Base-by-base conservation (phyloP, 2,888 invertebrate species). In the Tromatobia lineatoria region DNA sequence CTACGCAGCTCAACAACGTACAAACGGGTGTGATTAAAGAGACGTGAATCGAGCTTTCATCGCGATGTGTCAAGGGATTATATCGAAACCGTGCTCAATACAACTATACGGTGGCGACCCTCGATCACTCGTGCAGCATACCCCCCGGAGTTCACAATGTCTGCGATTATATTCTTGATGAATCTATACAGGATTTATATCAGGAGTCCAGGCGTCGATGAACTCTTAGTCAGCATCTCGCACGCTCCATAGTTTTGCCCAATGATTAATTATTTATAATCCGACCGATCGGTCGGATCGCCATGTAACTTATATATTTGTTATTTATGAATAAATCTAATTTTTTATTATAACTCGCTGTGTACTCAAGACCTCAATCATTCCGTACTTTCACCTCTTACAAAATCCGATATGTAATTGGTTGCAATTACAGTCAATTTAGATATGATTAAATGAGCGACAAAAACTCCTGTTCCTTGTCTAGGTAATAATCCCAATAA, bases 271-370 rank as follows among this genome's bases (percentile, higher is more conserved):
- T 91, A 91, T 91, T 90, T 91, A 91, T 90, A 89, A 79, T 82
- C 67, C 79, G 29, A 50, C 79, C 83, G 85, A 85, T 84, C 18
- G 79, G 82, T 74, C 83, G 86, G 85, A 87, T 89, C 86, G 89
- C 85, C 89, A 87, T 90, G 90, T 92, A 92, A 91, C 90, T 92
- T 92, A 92, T 91, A 87, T 89, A 91, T 91, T 87, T 89, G 90
- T 90, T 91, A 91, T 91, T 91, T 91, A 91, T 91, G 89, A 90
- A 91, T 91, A 91, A 91, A 89, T 86, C 87, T 89, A 89, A 90
- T 86, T 85, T 57, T 57, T 11, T 85, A 82, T 89, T 76, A 85
- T 87, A 70, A 83, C 83, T 20, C 81, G 81, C 52, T 57, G 61
- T 86, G 80, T 87, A 87, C 64, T 85, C 82, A 74, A 25, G 23